phyloP scores from a whole-genome alignment of 2,888 invertebrate species.

The Scaptomyza polygonia region DNA sequence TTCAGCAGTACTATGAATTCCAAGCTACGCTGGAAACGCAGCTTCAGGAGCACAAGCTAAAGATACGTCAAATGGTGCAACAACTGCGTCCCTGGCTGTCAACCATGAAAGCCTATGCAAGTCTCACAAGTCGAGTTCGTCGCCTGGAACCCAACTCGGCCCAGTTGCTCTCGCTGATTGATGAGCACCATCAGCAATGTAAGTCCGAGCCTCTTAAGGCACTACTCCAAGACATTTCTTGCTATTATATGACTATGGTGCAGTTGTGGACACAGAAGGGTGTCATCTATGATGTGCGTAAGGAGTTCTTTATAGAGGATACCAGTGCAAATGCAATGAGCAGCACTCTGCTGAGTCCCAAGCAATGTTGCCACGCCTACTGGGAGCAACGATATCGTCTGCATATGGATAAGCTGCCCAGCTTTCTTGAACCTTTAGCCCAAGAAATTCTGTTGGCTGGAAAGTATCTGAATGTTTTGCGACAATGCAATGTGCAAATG shows the following conservation, averaged over 20 bases:
- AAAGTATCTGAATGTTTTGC: slow-evolving; percentile 62
- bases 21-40: slow-evolving; percentile 53
- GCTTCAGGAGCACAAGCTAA: slow-evolving; percentile 36
- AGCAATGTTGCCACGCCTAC: slow-evolving; percentile 56
- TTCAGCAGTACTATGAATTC: slow-evolving; percentile 52
- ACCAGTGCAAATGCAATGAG: slow-evolving; percentile 36
- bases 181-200: slow-evolving; percentile 32
- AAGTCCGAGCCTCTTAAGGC: slow-evolving; percentile 20
- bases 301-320: slow-evolving; percentile 65
- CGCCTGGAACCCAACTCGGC: slow-evolving; percentile 29
- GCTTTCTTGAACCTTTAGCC: slow-evolving; percentile 34
- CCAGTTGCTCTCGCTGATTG: slow-evolving; percentile 48
- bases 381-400: slow-evolving; percentile 53
- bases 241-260: slow-evolving; percentile 62
- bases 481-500: slow-evolving; percentile 61
- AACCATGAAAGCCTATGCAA: slow-evolving; percentile 43
- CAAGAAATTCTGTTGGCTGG: slow-evolving; percentile 54
- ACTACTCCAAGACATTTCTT: slow-evolving; percentile 34
- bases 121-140: slow-evolving; percentile 37
- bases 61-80: slow-evolving; percentile 49
- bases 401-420: slow-evolving; percentile 42
- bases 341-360: slow-evolving; percentile 49
- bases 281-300: slow-evolving; percentile 48
- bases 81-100: slow-evolving; percentile 57
- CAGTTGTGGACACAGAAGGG: slow-evolving; percentile 70